A percentile compares a stretch with the other conserved stretches of the same genome.
These are phyloP conservation scores for Eudyptes chrysolophus DNA, from an alignment of 2,113 vertebrate genomes.

Conservation along the genomic window DNA sequence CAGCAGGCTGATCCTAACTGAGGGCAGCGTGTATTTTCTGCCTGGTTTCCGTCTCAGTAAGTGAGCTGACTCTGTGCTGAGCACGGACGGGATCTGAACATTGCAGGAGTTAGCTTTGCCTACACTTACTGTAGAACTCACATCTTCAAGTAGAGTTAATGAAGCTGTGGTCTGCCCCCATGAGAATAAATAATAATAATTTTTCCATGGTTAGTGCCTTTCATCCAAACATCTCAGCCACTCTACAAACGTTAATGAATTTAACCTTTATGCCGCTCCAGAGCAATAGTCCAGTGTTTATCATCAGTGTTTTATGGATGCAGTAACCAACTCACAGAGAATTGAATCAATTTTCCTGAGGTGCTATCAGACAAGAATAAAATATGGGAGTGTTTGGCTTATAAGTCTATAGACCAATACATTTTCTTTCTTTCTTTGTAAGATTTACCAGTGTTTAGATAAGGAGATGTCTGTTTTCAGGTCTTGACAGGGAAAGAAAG, in stretches of 20 bases:
- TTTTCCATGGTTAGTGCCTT: not conserved
- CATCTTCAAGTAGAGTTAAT: not conserved
- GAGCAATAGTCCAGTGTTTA: not conserved
- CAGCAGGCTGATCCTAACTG: not conserved
- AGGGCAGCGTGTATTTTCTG: not conserved
- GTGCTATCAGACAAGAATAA: not conserved
- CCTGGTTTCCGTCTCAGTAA: not conserved
- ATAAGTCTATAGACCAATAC: not conserved
- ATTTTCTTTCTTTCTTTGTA: not conserved
- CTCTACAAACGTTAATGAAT: not conserved
- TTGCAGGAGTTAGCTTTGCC: not conserved
- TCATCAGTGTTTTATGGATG: not conserved
- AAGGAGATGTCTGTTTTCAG: not conserved
- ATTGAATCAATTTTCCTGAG: not conserved
- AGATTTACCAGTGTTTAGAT: not conserved
- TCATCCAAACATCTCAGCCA: not conserved
- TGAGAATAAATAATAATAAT: not conserved
- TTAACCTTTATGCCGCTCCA: not conserved
- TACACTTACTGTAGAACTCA: rapidly evolving
- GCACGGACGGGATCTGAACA: rapidly evolving
- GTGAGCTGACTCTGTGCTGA: not conserved
- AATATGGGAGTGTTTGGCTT: not conserved
- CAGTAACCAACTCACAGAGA: not conserved
- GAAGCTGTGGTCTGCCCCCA: not conserved
- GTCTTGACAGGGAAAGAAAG: not conserved